These are phyloP conservation scores for Bergia puertoricense DNA, from an alignment of 92 coral and sea anemone genomes.

Conservation along the genomic window DNA sequence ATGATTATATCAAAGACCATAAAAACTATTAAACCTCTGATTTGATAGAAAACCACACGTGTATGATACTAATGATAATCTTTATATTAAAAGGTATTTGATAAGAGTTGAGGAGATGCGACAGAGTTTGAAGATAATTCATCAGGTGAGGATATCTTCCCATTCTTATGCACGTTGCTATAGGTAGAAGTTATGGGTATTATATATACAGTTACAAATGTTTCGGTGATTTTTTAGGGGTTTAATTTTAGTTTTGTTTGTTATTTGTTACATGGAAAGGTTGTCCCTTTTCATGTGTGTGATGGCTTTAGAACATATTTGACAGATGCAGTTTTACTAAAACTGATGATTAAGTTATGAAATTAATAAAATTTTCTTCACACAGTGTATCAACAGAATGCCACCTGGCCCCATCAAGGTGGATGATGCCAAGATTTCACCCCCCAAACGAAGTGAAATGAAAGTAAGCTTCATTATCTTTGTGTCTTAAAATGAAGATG, in stretches of 20 bases:
- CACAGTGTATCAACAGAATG: slow-evolving; percentile 91
- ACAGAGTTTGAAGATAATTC: slow-evolving; percentile 84
- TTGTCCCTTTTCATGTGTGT: no score
- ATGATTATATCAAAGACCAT: not conserved
- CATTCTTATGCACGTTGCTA: not conserved
- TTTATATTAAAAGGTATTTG: slow-evolving; percentile 67
- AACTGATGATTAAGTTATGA: not conserved
- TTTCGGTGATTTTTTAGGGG: no score
- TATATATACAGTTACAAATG: no score
- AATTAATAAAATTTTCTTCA: not conserved
- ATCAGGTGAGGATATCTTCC: slow-evolving; percentile 63
- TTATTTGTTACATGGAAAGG: no score
- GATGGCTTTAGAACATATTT: no score
- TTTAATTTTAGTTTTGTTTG: no score
- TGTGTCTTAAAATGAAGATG: no score
- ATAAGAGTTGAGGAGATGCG: slow-evolving; percentile 95
- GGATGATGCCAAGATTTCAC: slow-evolving; percentile 96
- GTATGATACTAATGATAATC: not conserved
- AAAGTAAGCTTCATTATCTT: slow-evolving; percentile 59
- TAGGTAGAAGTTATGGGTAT: not conserved
- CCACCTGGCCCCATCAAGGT: slow-evolving; percentile 91
- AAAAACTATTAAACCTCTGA: no score
- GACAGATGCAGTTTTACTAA: no score
- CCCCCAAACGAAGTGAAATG: slow-evolving; percentile 97
- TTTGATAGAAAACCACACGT: not conserved